Conservation (phyloP, 2,888 invertebrate species). For the Hydrotaea diabolus region DNA sequence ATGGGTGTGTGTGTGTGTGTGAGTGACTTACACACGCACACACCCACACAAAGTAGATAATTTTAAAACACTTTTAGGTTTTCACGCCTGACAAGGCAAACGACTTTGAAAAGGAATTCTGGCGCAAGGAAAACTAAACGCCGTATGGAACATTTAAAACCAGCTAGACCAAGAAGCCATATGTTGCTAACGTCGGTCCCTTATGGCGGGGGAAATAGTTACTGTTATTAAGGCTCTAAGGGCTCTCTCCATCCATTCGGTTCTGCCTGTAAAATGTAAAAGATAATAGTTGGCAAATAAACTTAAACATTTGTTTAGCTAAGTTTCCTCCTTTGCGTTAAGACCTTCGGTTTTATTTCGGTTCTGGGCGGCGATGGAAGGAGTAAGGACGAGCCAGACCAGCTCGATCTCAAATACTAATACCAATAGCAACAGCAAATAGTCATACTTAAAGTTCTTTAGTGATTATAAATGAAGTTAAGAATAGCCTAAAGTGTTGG, state of each 20-base stretch:
- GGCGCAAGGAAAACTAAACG: conserved; percentile 3
- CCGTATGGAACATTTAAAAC: conserved; percentile 39
- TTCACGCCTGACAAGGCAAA: conserved; percentile 13
- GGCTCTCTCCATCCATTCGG: background rate
- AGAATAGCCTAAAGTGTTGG: conserved; percentile 6
- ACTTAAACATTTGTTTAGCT: conserved; percentile 50
- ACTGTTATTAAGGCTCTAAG: conserved; percentile 1
- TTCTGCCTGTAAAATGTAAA: conserved; percentile 43
- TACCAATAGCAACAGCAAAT: background rate
- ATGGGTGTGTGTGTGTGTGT: background rate
- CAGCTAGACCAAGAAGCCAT: conserved; percentile 54
- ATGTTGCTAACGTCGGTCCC: conserved; percentile 1
- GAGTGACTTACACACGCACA: background rate
- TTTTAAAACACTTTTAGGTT: conserved; percentile 48
- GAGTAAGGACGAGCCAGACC: too few relatives aligned
- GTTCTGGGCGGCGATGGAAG: too few relatives aligned
- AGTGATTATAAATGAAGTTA: conserved; percentile 39
- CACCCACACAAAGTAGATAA: conserved; percentile 14
- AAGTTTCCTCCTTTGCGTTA: conserved; percentile 45
- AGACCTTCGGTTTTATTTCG: background rate
- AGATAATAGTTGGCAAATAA: conserved; percentile 45
- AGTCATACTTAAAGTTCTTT: conserved; percentile 18
- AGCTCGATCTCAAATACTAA: background rate
- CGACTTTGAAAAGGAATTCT: too few relatives aligned
- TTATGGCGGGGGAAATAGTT: background rate